Percentiles rank a stretch among this genome's conserved stretches.
phyloP scores from a whole-genome alignment of 1,140 invertebrate species.

The Pseudomyrmex pallidus region DNA sequence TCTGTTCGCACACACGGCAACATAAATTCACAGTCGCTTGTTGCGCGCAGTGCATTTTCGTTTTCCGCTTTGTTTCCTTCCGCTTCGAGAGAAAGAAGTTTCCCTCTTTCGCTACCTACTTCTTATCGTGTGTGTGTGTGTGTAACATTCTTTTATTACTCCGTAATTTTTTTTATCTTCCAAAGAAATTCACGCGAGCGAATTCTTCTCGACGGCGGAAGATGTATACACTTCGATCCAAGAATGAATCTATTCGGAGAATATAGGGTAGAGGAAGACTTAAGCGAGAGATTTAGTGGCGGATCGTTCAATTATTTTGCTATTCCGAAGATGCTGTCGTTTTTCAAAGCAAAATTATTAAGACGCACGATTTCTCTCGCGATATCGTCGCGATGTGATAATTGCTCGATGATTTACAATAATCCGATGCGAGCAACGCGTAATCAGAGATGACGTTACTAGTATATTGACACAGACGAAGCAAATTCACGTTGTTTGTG shows the following conservation, averaged over 20 bases:
- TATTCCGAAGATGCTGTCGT: background rate
- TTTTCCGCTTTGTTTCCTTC: background rate
- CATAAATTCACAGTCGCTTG: background rate
- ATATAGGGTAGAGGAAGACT: slow-evolving; percentile 33
- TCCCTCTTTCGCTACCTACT: background rate
- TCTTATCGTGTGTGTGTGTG: slow-evolving; percentile 12
- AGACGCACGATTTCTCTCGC: background rate
- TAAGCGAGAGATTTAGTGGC: slow-evolving; percentile 41
- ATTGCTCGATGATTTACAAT: background rate
- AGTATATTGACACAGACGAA: background rate
- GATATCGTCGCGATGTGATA: background rate
- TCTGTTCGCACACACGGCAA: background rate
- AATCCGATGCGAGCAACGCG: background rate
- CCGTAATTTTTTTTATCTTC: slow-evolving; percentile 9
- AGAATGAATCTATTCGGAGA: slow-evolving; percentile 27
- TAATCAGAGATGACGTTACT: slow-evolving; percentile 2
- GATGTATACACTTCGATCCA: slow-evolving; percentile 12
- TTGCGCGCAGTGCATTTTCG: background rate
- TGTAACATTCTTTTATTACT: slow-evolving; percentile 11
- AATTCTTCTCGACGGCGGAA: background rate
- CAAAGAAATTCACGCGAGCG: slow-evolving; percentile 12
- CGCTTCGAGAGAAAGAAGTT: too few species aligned
- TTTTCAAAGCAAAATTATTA: slow-evolving; percentile 1
- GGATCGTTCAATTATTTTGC: slow-evolving; percentile 45
- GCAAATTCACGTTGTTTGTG: background rate